A percentile compares a stretch with the other conserved stretches of the same genome.
Evolutionary conservation across 2,888 invertebrate species (phyloP).

Genomic region (Phyto melanocephala): DNA sequence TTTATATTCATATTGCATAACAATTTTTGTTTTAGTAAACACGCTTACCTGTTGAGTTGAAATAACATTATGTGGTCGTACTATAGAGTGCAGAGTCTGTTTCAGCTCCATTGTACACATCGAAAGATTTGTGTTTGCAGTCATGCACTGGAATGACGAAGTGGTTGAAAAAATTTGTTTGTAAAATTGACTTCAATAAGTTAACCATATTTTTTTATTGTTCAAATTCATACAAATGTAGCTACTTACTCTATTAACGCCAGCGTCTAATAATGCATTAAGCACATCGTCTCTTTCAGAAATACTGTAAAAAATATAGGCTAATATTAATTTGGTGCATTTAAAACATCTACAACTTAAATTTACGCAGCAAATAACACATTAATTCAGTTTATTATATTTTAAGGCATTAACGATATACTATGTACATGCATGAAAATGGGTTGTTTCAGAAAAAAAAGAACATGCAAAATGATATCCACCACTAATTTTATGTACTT

Average conservation of each 20-base stretch:
- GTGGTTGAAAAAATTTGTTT: neutral
- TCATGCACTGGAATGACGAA: constrained; percentile 81
- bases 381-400: too few species aligned
- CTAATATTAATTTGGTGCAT: too few species aligned
- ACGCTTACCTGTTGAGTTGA: constrained; percentile 81
- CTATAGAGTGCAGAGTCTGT: constrained; percentile 88
- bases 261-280: constrained; percentile 88
- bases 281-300: constrained; percentile 91
- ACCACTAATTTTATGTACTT: too few species aligned
- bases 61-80: constrained; percentile 87
- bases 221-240: too few species aligned
- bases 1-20: neutral
- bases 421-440: too few species aligned
- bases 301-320: constrained; percentile 82
- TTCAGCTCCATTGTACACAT: constrained; percentile 85
- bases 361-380: too few species aligned
- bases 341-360: too few species aligned
- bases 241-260: constrained; percentile 91
- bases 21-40: neutral
- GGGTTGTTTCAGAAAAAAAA: too few species aligned
- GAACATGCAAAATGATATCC: too few species aligned
- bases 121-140: constrained; percentile 83
- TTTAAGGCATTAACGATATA: too few species aligned
- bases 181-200: neutral
- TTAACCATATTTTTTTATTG: neutral